Base-by-base conservation (phyloP, 2,888 invertebrate species). In the Loripinus fragilis region DNA sequence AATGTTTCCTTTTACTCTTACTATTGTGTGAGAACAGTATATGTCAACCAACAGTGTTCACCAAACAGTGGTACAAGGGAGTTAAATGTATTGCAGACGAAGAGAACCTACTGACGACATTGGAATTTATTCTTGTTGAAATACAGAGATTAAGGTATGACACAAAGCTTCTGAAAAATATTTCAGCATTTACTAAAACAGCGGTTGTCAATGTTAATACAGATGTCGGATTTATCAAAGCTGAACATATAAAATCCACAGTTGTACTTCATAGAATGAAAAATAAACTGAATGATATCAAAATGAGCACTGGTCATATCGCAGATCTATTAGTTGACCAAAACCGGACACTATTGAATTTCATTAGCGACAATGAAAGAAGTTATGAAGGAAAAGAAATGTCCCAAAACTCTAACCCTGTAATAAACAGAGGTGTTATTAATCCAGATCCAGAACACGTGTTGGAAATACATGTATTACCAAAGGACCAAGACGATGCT, bases 111-210 rank as follows among this genome's bases (percentile, higher is more conserved):
- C 33, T 60, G 1, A 60, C 60, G 8, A 60, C 60, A 3, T 2
- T 60, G 33, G 60, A 60, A 33, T 60, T 60, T 23, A 60, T 60
- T 33, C 60, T 60, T 33, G 60, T 60, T 12, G 60, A 60, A 10
- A 28, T 60, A 28, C 60, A 60, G 33, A 30, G 60, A 20, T 15
- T 60, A 12, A 60, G 60, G 28, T 60, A 28, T 60, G 60, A 60
- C 17, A 60, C 60, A 60, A 60, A 60, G 17, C 60, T 28, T 17
- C 20, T 60, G 17, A 60, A 60, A 33, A 33, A 60, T 60, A 8
- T 2, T 20, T 33, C 60, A 33, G 30, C 33, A 33, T 23, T 33
- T 20, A 20, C 33, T 33, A 60, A 60, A 60, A 33, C 60, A 20
- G 28, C 20, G 2, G 17, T 60, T 30, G 60, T 12, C 20, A 60